Percentiles rank a stretch among this genome's conserved stretches.
phyloP scores from a whole-genome alignment of 1,140 invertebrate species.

The Drosophila eugracilis region DNA sequence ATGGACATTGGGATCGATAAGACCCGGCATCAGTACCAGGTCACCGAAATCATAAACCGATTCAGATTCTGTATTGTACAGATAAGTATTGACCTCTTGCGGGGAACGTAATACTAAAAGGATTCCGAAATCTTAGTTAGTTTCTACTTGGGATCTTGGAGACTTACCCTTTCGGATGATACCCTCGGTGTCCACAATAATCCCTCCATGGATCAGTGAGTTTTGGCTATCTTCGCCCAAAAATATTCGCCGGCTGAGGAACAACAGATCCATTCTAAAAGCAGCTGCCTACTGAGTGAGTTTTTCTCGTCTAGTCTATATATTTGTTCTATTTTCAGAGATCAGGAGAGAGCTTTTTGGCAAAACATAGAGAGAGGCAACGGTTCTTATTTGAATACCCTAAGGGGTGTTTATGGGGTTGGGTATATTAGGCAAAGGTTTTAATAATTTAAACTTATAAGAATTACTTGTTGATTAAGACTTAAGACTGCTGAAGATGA shows the following conservation, averaged over 20 bases:
- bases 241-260: conserved; percentile 79
- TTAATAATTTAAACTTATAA: no score
- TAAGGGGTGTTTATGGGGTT: not conserved
- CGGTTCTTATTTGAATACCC: not conserved
- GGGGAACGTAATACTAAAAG: conserved; percentile 57
- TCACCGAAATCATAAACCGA: conserved; percentile 87
- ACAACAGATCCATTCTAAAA: conserved; percentile 76
- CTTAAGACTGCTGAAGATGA: no score
- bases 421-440: not conserved
- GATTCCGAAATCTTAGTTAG: not conserved
- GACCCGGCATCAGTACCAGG: conserved; percentile 89
- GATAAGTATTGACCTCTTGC: conserved; percentile 77
- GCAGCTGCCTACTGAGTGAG: conserved; percentile 23
- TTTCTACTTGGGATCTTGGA: no score
- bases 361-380: not conserved
- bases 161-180: conserved; percentile 63
- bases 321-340: conserved; percentile 35
- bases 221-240: conserved; percentile 60
- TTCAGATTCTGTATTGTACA: conserved; percentile 79
- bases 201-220: conserved; percentile 69
- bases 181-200: conserved; percentile 78
- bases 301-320: not conserved
- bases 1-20: conserved; percentile 96
- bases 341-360: conserved; percentile 16
- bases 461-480: no score